Conservation (phyloP, 2,888 invertebrate genomes). For the Tetropium fuscum region DNA sequence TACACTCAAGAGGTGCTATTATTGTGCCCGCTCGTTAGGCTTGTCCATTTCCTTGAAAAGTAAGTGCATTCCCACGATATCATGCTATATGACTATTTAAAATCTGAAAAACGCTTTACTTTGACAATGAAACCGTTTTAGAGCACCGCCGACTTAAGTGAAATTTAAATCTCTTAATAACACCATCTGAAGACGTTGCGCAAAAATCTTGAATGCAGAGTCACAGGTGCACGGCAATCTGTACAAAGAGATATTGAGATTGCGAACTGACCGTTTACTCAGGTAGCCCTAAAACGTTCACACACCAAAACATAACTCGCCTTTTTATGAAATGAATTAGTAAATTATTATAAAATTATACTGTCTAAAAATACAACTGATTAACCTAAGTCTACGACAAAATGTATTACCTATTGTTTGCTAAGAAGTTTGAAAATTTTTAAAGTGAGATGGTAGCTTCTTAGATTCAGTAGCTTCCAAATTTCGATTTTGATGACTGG, state of each 20-base stretch:
- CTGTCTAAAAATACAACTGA: no score
- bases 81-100: slow-evolving; percentile 38
- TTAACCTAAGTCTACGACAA: no score
- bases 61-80: slow-evolving; percentile 37
- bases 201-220: not conserved
- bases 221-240: not conserved
- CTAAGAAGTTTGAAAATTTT: no score
- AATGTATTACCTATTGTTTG: no score
- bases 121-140: slow-evolving; percentile 49
- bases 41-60: slow-evolving; percentile 13
- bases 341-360: no score
- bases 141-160: slow-evolving; percentile 50
- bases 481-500: no score
- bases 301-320: no score
- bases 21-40: not conserved
- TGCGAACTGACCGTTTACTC: not conserved
- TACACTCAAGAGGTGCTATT: slow-evolving; percentile 32
- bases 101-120: slow-evolving; percentile 36
- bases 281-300: no score
- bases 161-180: slow-evolving; percentile 55
- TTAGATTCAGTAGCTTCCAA: no score
- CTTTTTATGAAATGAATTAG: no score
- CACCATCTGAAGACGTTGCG: slow-evolving; percentile 37
- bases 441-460: no score
- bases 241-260: not conserved